These are phyloP conservation scores for Pachycephala philippinensis DNA, from an alignment of 2,113 vertebrate species.

Conservation along the genomic window DNA sequence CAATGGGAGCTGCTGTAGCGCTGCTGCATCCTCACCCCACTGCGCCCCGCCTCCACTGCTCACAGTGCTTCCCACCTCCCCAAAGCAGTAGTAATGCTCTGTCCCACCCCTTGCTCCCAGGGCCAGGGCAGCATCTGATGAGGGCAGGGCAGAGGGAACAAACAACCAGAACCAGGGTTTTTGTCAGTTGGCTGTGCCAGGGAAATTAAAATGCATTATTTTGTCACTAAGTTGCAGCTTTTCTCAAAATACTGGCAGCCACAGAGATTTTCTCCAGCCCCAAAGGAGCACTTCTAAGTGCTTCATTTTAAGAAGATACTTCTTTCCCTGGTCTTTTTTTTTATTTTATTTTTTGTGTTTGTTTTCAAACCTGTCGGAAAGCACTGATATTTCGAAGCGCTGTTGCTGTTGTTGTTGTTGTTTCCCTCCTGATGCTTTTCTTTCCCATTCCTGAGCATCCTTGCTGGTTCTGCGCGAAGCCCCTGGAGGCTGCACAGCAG, in stretches of 20 bases:
- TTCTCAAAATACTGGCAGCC: conserved; percentile 1
- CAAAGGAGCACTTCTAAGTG: conserved; percentile 53
- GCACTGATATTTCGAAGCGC: background rate
- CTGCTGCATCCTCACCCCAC: background rate
- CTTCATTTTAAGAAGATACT: background rate
- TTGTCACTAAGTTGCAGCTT: conserved; percentile 11
- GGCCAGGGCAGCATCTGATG: background rate
- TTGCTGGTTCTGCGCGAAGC: background rate
- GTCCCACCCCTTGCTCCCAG: background rate
- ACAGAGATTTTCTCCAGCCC: conserved; percentile 32
- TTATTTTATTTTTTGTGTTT: background rate
- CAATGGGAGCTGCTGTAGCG: fast-evolving
- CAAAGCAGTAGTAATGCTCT: background rate
- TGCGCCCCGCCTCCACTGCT: background rate
- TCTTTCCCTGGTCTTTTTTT: background rate
- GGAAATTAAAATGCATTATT: conserved; percentile 21
- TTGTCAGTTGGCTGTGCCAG: background rate
- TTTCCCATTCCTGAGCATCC: background rate
- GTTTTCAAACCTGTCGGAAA: conserved; percentile 55
- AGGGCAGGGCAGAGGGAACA: background rate
- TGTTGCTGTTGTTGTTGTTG: conserved; percentile 6
- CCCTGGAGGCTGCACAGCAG: background rate
- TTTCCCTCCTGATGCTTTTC: conserved; percentile 3
- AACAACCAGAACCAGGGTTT: fast-evolving
- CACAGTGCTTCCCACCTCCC: background rate